Conservation (phyloP, 2,888 invertebrate species). For the Chymomyza fuscimana region DNA sequence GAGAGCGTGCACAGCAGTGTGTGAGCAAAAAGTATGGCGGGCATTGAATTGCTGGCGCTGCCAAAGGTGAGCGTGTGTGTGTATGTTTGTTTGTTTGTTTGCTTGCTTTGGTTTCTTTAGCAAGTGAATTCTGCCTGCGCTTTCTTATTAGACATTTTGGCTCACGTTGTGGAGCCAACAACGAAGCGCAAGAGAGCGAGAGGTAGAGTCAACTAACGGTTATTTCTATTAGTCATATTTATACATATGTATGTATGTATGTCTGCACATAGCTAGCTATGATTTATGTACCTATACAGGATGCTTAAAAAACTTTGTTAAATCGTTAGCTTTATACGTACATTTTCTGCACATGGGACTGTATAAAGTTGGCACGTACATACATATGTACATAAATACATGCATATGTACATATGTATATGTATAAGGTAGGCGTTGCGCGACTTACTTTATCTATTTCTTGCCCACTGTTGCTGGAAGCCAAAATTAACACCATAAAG, state of each 20-base stretch:
- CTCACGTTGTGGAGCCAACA: background rate
- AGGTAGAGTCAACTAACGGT: slow-evolving; percentile 34
- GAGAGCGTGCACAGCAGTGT: slow-evolving; percentile 7
- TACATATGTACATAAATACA: slow-evolving; percentile 1
- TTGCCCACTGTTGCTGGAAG: background rate
- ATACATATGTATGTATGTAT: background rate
- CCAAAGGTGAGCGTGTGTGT: slow-evolving; percentile 13
- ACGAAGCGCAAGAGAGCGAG: slow-evolving; percentile 2
- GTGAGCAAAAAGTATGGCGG: slow-evolving; percentile 11
- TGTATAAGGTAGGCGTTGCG: background rate
- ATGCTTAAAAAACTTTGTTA: no score
- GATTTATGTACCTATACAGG: no score
- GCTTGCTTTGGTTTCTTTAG: background rate
- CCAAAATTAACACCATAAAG: background rate
- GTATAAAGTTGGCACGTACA: background rate
- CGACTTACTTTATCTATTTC: background rate
- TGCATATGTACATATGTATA: background rate
- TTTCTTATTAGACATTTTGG: background rate
- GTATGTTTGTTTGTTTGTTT: slow-evolving; percentile 4
- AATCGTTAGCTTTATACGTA: no score
- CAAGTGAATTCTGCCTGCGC: background rate
- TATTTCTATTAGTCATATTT: slow-evolving; percentile 42
- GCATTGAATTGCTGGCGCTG: slow-evolving; percentile 26
- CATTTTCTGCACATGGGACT: no score
- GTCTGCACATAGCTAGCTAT: no score